These are phyloP conservation scores for Drosophila subobscura DNA, from an alignment of 1,140 invertebrate species.

Conservation along the genomic window DNA sequence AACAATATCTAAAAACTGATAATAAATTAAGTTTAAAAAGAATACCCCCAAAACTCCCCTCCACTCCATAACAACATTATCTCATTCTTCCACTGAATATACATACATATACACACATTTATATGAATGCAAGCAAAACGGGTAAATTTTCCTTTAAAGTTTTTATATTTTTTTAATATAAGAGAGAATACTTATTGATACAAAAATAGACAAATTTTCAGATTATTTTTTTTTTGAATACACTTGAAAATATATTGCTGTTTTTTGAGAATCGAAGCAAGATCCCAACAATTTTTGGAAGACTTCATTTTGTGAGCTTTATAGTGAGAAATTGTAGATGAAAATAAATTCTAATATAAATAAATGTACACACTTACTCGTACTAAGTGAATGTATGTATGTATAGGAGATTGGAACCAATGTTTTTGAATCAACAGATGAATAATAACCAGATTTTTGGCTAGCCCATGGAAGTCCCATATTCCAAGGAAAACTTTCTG, in stretches of 20 bases:
- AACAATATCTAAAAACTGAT: constrained; percentile 33
- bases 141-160: constrained; percentile 72
- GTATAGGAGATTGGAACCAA: constrained; percentile 37
- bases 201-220: constrained; percentile 43
- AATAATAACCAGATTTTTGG: constrained; percentile 34
- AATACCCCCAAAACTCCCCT: constrained; percentile 31
- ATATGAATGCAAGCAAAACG: constrained; percentile 59
- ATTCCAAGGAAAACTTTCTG: constrained; percentile 49
- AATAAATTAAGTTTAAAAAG: constrained; percentile 34
- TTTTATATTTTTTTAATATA: constrained; percentile 70
- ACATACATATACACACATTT: constrained; percentile 34
- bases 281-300: constrained; percentile 44
- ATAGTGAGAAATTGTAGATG: constrained; percentile 24
- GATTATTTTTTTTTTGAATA: constrained; percentile 37
- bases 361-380: no score
- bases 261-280: constrained; percentile 23
- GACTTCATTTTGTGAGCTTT: constrained; percentile 60
- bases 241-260: constrained; percentile 46
- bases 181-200: constrained; percentile 39
- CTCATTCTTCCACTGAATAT: constrained; percentile 65
- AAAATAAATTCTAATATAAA: constrained; percentile 11
- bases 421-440: constrained; percentile 51
- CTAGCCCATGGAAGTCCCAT: constrained; percentile 46
- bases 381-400: no score
- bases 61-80: constrained; percentile 36